Evolutionary conservation across 2,888 invertebrate genomes (phyloP).

Genomic region (Conchocele bisecta): DNA sequence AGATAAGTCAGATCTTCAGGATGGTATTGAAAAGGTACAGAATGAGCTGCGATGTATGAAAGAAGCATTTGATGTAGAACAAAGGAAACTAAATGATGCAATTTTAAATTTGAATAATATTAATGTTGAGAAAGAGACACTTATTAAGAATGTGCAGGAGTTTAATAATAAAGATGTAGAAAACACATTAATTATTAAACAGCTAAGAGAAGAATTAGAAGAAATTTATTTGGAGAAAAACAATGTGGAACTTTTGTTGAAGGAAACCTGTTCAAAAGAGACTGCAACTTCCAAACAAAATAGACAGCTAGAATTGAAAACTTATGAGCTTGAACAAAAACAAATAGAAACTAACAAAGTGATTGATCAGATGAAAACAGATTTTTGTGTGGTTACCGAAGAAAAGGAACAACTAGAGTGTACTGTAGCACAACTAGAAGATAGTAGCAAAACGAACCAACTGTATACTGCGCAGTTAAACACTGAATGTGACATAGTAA

Average conservation of each 20-base stretch:
- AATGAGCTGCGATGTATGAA: constrained; percentile 43
- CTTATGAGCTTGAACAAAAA: constrained; percentile 53
- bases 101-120: constrained; percentile 22
- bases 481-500: constrained; percentile 14
- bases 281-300: constrained; percentile 24
- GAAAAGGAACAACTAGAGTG: constrained; percentile 47
- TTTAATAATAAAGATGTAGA: constrained; percentile 16
- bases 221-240: constrained; percentile 21
- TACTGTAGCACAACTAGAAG: constrained; percentile 34
- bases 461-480: constrained; percentile 27
- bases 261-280: constrained; percentile 16
- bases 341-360: constrained; percentile 20
- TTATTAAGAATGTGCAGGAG: constrained; percentile 29
- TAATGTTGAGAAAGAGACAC: constrained; percentile 34
- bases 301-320: constrained; percentile 46
- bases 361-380: constrained; percentile 45
- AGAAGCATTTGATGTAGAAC: constrained; percentile 41
- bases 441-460: constrained; percentile 29
- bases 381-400: constrained; percentile 42
- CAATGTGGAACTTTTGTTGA: constrained; percentile 26
- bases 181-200: constrained; percentile 13
- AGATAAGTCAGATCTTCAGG: constrained; percentile 39
- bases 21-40: constrained; percentile 28
- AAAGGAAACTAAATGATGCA: constrained; percentile 37
- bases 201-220: constrained; percentile 21